Evolutionary conservation across 2,113 vertebrate species (phyloP), one percentile per base, ranked within the genome.

Genomic region (Chamaetylas fuelleborni): DNA sequence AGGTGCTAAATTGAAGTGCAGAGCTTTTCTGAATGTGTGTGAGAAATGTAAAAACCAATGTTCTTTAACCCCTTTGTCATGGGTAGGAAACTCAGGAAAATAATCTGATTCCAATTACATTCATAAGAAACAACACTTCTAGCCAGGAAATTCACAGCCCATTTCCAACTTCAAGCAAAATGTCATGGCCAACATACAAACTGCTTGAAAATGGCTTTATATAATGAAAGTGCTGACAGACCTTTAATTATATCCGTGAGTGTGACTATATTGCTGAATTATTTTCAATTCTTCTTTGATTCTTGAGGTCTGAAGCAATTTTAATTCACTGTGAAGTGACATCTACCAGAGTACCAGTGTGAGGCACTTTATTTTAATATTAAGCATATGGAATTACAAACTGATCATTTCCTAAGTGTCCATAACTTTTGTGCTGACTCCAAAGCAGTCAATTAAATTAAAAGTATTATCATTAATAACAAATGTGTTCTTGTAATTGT

Each of bases 241-340:
- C 36, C 60, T 90, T 96, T 94, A 96, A 96, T 96, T 95, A 86
- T 71, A 88, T 84, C 76, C 1, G 4, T 92, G 92, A 96, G 61
- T 95, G 92, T 91, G 86, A 96, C 81, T 85, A 62, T 93, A 93
- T 58, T 90, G 78, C 53, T 80, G 69, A 74, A 95, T 93, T 88
- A 93, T 89, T 85, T 92, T 94, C 69, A 91, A 89, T 93, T 88
- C 76, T 80, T 91, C 86, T 92, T 96, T 96, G 83, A 93, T 93
- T 94, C 81, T 93, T 95, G 77, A 92, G 70, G 95, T 92, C 81
- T 91, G 62, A 93, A 92, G 61, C 12, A 95, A 94, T 88, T 94
- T 96, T 95, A 94, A 93, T 96, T 92, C 78, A 87, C 92, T 97
- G 95, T 96, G 95, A 96, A 94, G 81, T 93, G 92, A 97, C 91